These are phyloP conservation scores for Parazoanthus darwini DNA, from an alignment of 92 coral and sea anemone genomes.

Conservation along the genomic window DNA sequence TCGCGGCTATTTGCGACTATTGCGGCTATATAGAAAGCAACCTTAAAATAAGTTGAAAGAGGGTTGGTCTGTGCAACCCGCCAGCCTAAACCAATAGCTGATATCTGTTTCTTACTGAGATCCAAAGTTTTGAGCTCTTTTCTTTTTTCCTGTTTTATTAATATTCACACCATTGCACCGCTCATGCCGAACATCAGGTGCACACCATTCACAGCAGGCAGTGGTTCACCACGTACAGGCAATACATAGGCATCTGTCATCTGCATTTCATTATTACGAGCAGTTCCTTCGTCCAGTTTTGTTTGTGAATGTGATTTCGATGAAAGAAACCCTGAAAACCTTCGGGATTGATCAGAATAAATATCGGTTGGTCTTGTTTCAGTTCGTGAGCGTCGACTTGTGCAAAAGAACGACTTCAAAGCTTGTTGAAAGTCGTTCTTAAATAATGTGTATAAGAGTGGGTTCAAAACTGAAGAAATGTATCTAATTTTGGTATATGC, in stretches of 20 bases:
- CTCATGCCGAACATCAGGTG: neutral
- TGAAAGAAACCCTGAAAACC: neutral
- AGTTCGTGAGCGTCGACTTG: neutral
- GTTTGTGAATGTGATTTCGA: neutral
- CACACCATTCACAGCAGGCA: neutral
- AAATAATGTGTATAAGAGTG: slow-evolving; percentile 19
- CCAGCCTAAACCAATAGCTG: no score
- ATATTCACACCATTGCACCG: neutral
- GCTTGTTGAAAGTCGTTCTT: slow-evolving; percentile 27
- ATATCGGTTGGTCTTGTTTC: neutral
- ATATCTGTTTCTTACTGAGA: no score
- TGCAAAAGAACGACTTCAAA: neutral
- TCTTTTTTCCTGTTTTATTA: no score
- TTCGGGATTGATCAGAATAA: neutral
- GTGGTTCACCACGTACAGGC: neutral
- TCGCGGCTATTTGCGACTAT: no score
- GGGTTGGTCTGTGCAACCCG: no score
- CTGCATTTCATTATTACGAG: neutral
- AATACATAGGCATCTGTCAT: neutral
- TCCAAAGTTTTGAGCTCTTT: no score
- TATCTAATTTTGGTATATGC: slow-evolving; percentile 6
- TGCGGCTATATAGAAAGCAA: no score
- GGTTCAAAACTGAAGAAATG: slow-evolving; percentile 10
- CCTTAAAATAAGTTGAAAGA: no score
- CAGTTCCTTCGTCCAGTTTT: neutral